Evolutionary conservation across 1,140 invertebrate species (phyloP).

Genomic region (Luehdorfia chinensis): DNA sequence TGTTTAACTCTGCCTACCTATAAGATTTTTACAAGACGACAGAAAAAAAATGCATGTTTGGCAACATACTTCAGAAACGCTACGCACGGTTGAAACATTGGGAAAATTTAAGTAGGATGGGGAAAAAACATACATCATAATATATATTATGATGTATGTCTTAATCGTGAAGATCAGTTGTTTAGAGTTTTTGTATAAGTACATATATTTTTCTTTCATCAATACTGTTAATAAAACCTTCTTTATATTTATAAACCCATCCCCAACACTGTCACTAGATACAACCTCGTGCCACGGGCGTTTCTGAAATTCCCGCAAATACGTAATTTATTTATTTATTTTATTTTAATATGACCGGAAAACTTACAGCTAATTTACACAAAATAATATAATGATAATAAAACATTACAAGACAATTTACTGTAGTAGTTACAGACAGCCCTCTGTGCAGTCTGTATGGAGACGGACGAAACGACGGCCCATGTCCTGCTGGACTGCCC

Average conservation of each 20-base stretch:
- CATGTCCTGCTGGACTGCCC: no score
- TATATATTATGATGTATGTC: not conserved
- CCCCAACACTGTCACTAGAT: not conserved
- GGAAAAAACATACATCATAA: not conserved
- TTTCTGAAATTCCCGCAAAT: no score
- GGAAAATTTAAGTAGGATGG: not conserved
- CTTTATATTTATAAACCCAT: not conserved
- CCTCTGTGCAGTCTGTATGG: no score
- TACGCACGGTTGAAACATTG: not conserved
- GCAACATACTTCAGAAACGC: conserved; percentile 16
- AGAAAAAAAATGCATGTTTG: conserved; percentile 9
- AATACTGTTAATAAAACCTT: not conserved
- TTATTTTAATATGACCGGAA: no score
- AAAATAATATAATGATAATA: no score
- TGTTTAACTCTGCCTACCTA: conserved; percentile 3
- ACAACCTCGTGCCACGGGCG: not conserved
- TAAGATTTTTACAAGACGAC: conserved; percentile 9
- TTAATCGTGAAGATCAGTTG: no score
- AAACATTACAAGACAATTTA: no score
- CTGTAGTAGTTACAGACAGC: no score
- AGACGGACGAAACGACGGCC: no score
- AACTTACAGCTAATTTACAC: no score
- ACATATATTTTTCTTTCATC: not conserved
- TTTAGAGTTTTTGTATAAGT: no score
- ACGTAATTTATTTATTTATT: no score